A percentile compares a stretch with the other conserved stretches of the same genome.
Evolutionary conservation across 2,888 invertebrate genomes (phyloP).

Genomic region (Drosophila stalkeri): DNA sequence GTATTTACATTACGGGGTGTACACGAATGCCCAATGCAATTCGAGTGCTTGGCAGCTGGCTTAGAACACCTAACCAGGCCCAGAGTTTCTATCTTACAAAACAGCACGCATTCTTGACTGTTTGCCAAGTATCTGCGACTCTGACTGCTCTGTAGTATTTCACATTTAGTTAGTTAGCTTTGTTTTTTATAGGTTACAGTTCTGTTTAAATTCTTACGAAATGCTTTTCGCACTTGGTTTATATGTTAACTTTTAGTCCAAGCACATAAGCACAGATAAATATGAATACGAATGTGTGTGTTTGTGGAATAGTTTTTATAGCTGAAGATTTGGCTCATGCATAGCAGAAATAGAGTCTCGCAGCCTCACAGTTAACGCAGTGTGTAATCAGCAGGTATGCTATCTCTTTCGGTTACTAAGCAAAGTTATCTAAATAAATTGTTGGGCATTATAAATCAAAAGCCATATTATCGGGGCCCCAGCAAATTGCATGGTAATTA

Average conservation of each 20-base stretch:
- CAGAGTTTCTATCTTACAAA: constrained; percentile 19
- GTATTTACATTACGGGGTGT: constrained; percentile 50
- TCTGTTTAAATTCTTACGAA: background rate
- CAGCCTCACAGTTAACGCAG: constrained; percentile 4
- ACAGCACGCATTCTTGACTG: constrained; percentile 23
- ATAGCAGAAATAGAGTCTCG: background rate
- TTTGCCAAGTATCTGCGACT: constrained; percentile 18
- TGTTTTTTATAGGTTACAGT: background rate
- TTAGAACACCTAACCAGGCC: constrained; percentile 7
- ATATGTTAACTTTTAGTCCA: background rate
- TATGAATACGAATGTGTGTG: background rate
- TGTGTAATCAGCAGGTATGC: constrained; percentile 15
- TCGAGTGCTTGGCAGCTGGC: constrained; percentile 11
- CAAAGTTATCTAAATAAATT: constrained; percentile 27
- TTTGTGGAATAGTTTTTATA: background rate
- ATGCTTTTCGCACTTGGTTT: background rate
- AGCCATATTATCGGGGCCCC: constrained; percentile 26
- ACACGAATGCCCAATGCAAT: constrained; percentile 21
- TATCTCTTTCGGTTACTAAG: background rate
- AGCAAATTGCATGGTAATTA: constrained; percentile 20
- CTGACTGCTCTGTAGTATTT: constrained; percentile 11
- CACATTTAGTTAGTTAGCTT: constrained; percentile 14
- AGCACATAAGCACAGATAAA: constrained; percentile 1
- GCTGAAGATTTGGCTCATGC: background rate
- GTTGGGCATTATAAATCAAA: constrained; percentile 33